Evolutionary conservation across 2,113 vertebrate species (phyloP), one percentile per base, ranked within the genome.

Genomic region (Paratilapia polleni): DNA sequence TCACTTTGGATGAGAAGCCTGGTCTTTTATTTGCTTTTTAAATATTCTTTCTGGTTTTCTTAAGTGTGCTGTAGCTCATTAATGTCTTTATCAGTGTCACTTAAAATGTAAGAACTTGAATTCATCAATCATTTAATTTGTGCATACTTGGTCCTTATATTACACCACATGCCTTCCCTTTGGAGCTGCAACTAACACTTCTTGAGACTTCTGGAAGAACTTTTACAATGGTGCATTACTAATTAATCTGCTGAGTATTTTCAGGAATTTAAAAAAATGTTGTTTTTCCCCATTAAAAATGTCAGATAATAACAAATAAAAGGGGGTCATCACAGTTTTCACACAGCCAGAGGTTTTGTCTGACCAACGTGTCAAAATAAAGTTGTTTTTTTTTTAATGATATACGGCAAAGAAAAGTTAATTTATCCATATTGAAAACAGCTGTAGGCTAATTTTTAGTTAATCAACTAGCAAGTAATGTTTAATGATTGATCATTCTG

Each of bases 211-310:
- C 26, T 73, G 68, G 26, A n/a, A 54, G 26, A 0, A 73, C 8
- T 19, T 70, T 49, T 49, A 52, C 43, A 70, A 49, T 28, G 24
- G 66, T 0, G 66, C 66, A 20, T 14, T 14, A 43, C 17, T 52
- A 43, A 73, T n/a, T 52, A 31, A 73, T 52, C 24, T 73, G 66
- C 66, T 28, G 66, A 31, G 10, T 28, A 52, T 43, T 70, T 70
- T 20, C 9, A 8, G 43, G 43, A 70, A 70, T 70, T 49, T 8
- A 47, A 47, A 1, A 47, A 68, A n/a, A n/a, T 26, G 26, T 49
- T 49, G 0, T 10, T 28, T 49, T 12, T 9, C 8, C 24, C 15
- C 0, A 49, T 70, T 20, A 3, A 77, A 59, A 12, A 43, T 6
- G 9, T 41, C 8, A 19, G n/a, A 43, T 43, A 41, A 58, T 8